Evolutionary conservation across 2,113 vertebrate species (phyloP).

Genomic region (Xiphophorus maculatus): DNA sequence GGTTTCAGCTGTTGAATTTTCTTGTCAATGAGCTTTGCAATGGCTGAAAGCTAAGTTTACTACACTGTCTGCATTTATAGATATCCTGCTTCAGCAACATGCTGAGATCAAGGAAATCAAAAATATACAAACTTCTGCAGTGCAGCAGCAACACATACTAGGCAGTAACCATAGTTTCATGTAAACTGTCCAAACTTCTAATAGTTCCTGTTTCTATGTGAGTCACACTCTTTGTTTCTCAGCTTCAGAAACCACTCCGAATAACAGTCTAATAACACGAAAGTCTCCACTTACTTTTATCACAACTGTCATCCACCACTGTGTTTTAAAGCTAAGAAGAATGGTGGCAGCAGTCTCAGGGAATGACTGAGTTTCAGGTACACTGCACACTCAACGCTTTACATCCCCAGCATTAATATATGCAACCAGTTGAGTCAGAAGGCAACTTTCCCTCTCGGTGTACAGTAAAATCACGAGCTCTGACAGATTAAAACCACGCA

Average conservation of each 20-base stretch:
- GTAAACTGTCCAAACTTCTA: slow-evolving; percentile 9
- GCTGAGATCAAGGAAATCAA: neutral
- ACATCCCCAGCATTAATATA: neutral
- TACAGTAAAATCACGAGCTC: slow-evolving; percentile 10
- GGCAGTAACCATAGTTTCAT: slow-evolving; percentile 14
- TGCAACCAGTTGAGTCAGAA: slow-evolving; percentile 9
- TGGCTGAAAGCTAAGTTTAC: neutral
- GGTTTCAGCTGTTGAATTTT: slow-evolving; percentile 30
- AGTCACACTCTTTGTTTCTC: slow-evolving; percentile 35
- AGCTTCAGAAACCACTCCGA: neutral
- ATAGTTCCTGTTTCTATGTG: slow-evolving; percentile 25
- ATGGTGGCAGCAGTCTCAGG: neutral
- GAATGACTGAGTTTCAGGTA: slow-evolving; percentile 39
- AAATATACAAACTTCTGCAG: neutral
- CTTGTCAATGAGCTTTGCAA: slow-evolving; percentile 47
- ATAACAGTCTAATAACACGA: neutral
- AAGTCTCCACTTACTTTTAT: slow-evolving; percentile 2
- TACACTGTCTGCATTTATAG: neutral
- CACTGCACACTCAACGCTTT: neutral
- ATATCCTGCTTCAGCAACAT: neutral
- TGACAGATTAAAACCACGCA: neutral
- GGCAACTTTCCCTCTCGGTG: neutral
- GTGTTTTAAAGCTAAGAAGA: neutral
- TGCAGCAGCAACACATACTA: slow-evolving; percentile 14
- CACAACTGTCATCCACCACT: neutral